Evolutionary conservation across 2,888 invertebrate species (phyloP).

Genomic region (Trachelus tabidus): DNA sequence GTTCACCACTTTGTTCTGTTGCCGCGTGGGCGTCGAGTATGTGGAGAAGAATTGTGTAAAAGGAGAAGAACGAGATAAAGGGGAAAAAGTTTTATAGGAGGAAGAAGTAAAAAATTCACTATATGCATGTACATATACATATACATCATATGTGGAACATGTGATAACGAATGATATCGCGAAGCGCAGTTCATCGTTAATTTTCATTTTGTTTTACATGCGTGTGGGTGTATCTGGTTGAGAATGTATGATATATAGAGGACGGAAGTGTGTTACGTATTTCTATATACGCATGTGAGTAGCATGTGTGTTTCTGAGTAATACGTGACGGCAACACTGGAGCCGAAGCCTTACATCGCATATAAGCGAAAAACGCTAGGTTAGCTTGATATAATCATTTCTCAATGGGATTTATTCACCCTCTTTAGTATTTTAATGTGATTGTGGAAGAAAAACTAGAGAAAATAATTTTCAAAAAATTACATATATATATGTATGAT

Average conservation of each 20-base stretch:
- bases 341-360: conserved; percentile 26
- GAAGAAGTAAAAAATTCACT: neutral
- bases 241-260: neutral
- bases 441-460: neutral
- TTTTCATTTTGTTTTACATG: neutral
- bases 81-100: neutral
- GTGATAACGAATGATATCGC: neutral
- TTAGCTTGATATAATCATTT: neutral
- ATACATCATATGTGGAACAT: neutral
- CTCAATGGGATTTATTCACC: neutral
- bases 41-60: neutral
- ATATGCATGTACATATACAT: too few relatives aligned
- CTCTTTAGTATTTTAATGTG: neutral
- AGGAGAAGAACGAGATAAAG: neutral
- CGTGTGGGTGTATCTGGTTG: neutral
- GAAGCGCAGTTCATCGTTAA: neutral
- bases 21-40: neutral
- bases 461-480: neutral
- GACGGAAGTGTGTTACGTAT: neutral
- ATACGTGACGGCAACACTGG: conserved; percentile 13
- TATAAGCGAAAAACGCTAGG: conserved; percentile 3
- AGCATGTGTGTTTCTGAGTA: neutral
- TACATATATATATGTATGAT: neutral
- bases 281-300: neutral
- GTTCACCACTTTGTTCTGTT: neutral